phyloP scores from a whole-genome alignment of 2,888 invertebrate species.

The Erynnis tages region DNA sequence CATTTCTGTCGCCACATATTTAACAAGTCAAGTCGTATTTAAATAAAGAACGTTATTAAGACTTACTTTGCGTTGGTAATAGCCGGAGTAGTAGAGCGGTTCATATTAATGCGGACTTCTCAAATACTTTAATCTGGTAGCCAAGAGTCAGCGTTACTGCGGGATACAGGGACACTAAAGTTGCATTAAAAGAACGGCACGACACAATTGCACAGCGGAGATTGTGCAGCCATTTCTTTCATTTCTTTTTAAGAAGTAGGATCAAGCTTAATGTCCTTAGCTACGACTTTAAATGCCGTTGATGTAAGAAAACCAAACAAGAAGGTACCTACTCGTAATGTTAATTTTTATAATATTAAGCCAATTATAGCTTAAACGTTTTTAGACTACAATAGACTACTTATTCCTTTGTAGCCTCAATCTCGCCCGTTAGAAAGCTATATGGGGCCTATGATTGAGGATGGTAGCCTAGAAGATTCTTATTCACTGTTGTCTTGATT shows the following conservation, averaged over 20 bases:
- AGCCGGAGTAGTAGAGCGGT: conserved; percentile 4
- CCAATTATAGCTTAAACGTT: too few species aligned
- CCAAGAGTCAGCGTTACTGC: conserved; percentile 63
- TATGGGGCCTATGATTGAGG: too few species aligned
- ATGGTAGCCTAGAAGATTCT: too few species aligned
- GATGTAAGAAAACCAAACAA: background rate
- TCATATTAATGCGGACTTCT: conserved; percentile 23
- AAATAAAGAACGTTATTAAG: conserved; percentile 14
- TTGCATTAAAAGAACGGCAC: conserved; percentile 21
- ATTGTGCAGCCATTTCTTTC: conserved; percentile 22
- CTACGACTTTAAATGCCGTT: conserved; percentile 11
- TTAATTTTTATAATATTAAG: too few species aligned
- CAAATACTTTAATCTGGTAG: conserved; percentile 42
- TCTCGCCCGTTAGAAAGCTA: too few species aligned
- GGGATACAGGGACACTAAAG: conserved; percentile 36
- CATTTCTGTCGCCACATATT: too few species aligned
- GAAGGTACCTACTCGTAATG: too few species aligned
- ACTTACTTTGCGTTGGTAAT: conserved; percentile 16
- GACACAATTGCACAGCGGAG: conserved; percentile 22
- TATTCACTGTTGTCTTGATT: too few species aligned
- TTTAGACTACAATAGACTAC: too few species aligned
- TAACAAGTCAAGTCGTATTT: too few species aligned
- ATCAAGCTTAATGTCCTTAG: conserved; percentile 19
- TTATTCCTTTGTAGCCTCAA: too few species aligned
- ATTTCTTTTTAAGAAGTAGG: conserved; percentile 23